Evolutionary conservation across 2,888 invertebrate species (phyloP), one percentile per base, ranked within the genome.

Genomic region (Eilema caniola): DNA sequence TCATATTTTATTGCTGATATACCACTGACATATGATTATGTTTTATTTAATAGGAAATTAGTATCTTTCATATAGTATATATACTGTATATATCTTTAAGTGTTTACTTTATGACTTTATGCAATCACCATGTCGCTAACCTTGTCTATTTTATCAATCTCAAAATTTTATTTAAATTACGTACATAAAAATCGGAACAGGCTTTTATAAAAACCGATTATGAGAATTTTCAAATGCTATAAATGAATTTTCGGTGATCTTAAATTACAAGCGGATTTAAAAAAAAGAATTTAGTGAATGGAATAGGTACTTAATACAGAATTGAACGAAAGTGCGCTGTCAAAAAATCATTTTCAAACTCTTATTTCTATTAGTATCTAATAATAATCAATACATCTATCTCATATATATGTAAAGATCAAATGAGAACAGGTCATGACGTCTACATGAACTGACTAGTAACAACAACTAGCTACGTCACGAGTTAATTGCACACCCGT

Each of bases 401-500:
- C 4, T 3, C 7, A 47, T 20, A 47, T 20, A 0, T 47, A 16
- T 20, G 12, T 7, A 47, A 74, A 83, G 80, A 80, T 83, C 75
- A 64, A 66, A 74, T 74, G 68, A 74, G 81, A 80, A 76, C 70
- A 68, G 66, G 70, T 2, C 53, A 41, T 41, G 41, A 41, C 41
- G 16, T 41, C 16, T 4, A 41, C 61, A 72, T 73, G 72, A 78
- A 66, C 72, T 63, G 63, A 72, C 71, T 75, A 72, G 69, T 69
- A 77, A 79, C 69, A 71, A 72, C 76, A 70, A 68, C 70, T 72
- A 63, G 70, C 72, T 74, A 82, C 78, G 79, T 81, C 79, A 76
- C 74, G 68, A 75, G 77, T 70, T 78, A 82, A 80, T 81, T 75
- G 79, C 72, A 75, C 68, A 70, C 70, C 70, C 62, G 69, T 75